Base-by-base conservation (phyloP, 2,888 invertebrate species). In the Hermodice carunculata region DNA sequence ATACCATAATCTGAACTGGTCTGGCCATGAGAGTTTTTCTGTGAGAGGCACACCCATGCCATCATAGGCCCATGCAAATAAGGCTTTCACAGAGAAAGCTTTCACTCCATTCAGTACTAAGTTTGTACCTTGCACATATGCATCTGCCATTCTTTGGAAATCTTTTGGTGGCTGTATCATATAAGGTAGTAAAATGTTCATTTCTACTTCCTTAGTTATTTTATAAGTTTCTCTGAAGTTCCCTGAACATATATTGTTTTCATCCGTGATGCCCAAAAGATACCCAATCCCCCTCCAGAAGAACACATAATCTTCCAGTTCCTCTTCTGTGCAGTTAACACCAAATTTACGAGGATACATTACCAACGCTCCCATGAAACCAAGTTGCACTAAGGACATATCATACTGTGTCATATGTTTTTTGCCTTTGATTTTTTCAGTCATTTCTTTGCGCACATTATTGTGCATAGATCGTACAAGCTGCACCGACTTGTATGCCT, bases 331-430 rank as follows among this genome's bases (percentile, higher is more conserved):
- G 2, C 89, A 88, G 8, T 88, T 83, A 17, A 95, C 87, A 0
- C 93, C 93, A 51, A 94, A 88, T 59, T 88, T 84, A 61, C 91
- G 88, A 0, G 89, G 88, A 61, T 86, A 86, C 61, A 92, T 80
- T 0, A 93, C 82, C 0, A 90, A 88, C 72, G 91, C 91, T 0
- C 94, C 95, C 80, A 95, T 89, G 81, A 96, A 96, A 2, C 94
- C 95, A 81, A 93, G 94, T 85, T 94, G 94, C 0, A 95, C 94
- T 11, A 95, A 83, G 0, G 92, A 92, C 89, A 96, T 90, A 81
- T 95, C 95, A 71, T 92, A 89, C 83, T 96, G 96, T 0, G 92
- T 91, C 37, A 95, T 91, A 40, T 26, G 19, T 6, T 74, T 52
- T 5, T 89, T 86, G 19, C 19, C 26, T 6, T 34, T 17, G 26